phyloP scores from a whole-genome alignment of 2,888 invertebrate genomes.

The Hymenopus coronatus region DNA sequence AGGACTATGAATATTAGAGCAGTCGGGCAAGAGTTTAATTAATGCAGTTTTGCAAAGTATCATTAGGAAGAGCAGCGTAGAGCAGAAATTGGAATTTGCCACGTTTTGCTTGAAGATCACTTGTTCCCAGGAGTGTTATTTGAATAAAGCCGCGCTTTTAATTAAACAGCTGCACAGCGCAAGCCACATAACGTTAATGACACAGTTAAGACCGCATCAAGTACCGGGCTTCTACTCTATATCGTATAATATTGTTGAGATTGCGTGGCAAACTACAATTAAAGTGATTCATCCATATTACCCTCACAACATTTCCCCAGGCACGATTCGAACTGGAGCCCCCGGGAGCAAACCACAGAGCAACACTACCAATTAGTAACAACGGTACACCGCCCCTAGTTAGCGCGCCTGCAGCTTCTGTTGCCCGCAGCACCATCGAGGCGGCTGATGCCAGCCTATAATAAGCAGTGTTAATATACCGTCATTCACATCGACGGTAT shows the following conservation, averaged over 20 bases:
- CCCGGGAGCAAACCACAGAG: not conserved
- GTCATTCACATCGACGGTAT: not conserved
- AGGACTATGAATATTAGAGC: too few relatives aligned
- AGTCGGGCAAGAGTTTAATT: too few relatives aligned
- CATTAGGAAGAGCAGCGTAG: too few relatives aligned
- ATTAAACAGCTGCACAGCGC: too few relatives aligned
- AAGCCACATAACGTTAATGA: too few relatives aligned
- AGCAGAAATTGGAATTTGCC: too few relatives aligned
- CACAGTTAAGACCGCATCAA: too few relatives aligned
- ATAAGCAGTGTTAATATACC: not conserved
- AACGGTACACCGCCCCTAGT: not conserved
- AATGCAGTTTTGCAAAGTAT: too few relatives aligned
- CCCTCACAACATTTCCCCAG: not conserved
- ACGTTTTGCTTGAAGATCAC: too few relatives aligned
- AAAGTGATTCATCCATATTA: not conserved
- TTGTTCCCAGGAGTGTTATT: too few relatives aligned
- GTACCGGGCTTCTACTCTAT: not conserved
- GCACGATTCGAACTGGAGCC: not conserved
- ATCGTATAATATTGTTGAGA: not conserved
- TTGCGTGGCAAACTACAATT: not conserved
- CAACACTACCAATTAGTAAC: not conserved
- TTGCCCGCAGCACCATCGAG: not conserved
- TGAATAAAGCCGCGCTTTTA: too few relatives aligned
- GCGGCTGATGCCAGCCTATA: too few relatives aligned
- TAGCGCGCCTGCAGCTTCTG: not conserved